Conservation (phyloP, 2,888 invertebrate genomes). For the Polymixis lichenea region DNA sequence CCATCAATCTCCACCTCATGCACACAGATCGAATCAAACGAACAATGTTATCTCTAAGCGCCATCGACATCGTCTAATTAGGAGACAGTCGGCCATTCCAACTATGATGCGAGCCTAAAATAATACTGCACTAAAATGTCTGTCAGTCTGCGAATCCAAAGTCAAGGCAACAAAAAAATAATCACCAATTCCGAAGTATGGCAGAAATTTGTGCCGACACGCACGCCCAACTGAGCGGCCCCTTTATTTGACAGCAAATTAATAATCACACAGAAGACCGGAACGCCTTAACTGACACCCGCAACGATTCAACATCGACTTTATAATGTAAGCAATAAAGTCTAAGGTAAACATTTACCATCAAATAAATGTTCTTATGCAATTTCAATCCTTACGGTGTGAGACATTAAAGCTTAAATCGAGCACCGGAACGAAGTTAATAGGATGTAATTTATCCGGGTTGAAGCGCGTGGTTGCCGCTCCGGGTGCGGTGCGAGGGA, state of each 20-base stretch:
- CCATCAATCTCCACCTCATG: conserved; percentile 56
- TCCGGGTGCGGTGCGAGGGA: conserved; percentile 83
- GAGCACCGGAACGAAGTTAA: conserved; percentile 88
- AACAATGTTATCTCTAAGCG: conserved; percentile 70
- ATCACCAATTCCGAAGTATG: conserved; percentile 90
- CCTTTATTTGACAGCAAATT: conserved; percentile 91
- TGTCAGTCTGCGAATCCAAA: conserved; percentile 87
- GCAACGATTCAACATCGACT: conserved; percentile 82
- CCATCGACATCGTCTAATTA: conserved; percentile 79
- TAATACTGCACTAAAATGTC: conserved; percentile 84
- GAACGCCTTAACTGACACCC: conserved; percentile 82
- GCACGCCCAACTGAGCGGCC: conserved; percentile 90
- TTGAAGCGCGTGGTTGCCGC: conserved; percentile 88
- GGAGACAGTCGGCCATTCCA: conserved; percentile 77
- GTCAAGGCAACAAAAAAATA: conserved; percentile 87
- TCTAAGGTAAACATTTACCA: conserved; percentile 82
- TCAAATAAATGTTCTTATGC: conserved; percentile 81
- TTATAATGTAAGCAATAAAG: conserved; percentile 84
- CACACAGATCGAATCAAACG: conserved; percentile 55
- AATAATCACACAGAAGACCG: conserved; percentile 85
- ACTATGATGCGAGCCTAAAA: conserved; percentile 77
- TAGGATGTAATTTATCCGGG: conserved; percentile 90
- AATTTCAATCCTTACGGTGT: conserved; percentile 88
- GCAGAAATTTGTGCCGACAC: conserved; percentile 90
- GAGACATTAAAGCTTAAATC: conserved; percentile 88